A percentile compares a stretch with the other conserved stretches of the same genome.
These are phyloP conservation scores for Megastigmus dorsalis DNA, from an alignment of 2,888 invertebrate species.

Conservation along the genomic window DNA sequence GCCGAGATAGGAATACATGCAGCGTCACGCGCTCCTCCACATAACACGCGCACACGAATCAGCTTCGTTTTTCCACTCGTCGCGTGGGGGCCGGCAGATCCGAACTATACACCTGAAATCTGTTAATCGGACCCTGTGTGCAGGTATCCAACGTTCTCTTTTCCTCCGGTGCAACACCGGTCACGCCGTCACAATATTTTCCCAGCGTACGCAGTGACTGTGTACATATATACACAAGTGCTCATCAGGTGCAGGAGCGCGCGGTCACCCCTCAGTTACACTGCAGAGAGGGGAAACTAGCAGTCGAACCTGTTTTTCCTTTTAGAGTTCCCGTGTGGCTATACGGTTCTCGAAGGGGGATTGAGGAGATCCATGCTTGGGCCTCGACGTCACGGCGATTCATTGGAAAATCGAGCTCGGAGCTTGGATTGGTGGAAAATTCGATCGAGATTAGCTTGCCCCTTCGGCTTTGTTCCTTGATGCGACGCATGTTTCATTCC, in stretches of 20 bases:
- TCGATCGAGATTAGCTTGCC: conserved; percentile 6
- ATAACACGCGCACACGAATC: too few relatives aligned
- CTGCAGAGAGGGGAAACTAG: background rate
- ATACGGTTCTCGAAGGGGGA: background rate
- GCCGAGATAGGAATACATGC: too few relatives aligned
- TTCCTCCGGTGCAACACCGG: background rate
- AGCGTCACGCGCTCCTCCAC: conserved; percentile 67
- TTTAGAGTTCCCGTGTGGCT: conserved; percentile 24
- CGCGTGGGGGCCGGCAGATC: conserved; percentile 59
- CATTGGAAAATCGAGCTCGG: conserved; percentile 5
- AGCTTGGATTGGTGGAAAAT: conserved; percentile 2
- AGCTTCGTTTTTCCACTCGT: conserved; percentile 61
- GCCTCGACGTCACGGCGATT: conserved; percentile 8
- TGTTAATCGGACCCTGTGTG: conserved; percentile 34
- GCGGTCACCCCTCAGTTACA: background rate
- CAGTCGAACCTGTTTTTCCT: conserved; percentile 37
- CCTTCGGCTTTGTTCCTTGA: too few relatives aligned
- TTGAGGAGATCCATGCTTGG: conserved; percentile 2
- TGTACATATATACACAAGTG: too few relatives aligned
- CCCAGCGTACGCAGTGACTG: conserved; percentile 31
- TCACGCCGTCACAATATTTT: conserved; percentile 45
- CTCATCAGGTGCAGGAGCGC: conserved; percentile 38
- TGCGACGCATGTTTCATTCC: too few relatives aligned
- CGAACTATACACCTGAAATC: conserved; percentile 37
- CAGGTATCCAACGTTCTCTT: background rate